These are phyloP conservation scores for Oceanodroma leucorhoa DNA, from an alignment of 2,797 vertebrate genomes.

Conservation along the genomic window DNA sequence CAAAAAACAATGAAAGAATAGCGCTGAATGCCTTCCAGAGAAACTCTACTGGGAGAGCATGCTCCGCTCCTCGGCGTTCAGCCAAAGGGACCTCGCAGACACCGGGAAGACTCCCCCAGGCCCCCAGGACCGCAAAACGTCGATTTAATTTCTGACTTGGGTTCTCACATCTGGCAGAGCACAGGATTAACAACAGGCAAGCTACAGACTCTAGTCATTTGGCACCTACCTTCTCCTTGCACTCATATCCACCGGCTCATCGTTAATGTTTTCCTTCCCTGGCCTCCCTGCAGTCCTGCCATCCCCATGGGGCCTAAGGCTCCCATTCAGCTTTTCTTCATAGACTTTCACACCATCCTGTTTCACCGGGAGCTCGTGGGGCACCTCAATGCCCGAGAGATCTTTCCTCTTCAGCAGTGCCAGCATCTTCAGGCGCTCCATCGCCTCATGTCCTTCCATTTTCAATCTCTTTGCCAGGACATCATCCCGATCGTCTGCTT, in stretches of 20 bases:
- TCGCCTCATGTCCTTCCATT: conserved; percentile 95
- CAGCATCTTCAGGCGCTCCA: conserved; percentile 96
- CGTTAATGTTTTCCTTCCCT: conserved; percentile 92
- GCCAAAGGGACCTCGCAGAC: neutral
- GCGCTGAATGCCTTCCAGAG: neutral
- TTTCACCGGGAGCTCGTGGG: conserved; percentile 75
- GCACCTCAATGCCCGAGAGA: conserved; percentile 82
- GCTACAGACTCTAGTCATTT: rapidly evolving
- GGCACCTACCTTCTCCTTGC: conserved; percentile 85
- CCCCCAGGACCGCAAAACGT: neutral
- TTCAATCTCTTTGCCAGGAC: conserved; percentile 90
- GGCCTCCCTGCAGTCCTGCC: conserved; percentile 77
- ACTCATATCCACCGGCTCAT: conserved; percentile 96
- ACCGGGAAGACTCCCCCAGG: neutral
- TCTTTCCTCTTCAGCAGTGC: conserved; percentile 93
- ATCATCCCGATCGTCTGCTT: conserved; percentile 86
- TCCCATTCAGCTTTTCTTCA: conserved; percentile 93
- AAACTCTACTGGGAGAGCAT: neutral
- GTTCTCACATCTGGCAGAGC: neutral
- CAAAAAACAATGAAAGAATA: neutral
- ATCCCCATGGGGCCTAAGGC: conserved; percentile 81
- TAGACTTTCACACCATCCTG: conserved; percentile 78
- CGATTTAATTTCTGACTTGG: rapidly evolving
- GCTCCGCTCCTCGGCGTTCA: neutral
- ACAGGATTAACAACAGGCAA: neutral